phyloP scores from a whole-genome alignment of 2,888 invertebrate species.

The Hyles lineata region DNA sequence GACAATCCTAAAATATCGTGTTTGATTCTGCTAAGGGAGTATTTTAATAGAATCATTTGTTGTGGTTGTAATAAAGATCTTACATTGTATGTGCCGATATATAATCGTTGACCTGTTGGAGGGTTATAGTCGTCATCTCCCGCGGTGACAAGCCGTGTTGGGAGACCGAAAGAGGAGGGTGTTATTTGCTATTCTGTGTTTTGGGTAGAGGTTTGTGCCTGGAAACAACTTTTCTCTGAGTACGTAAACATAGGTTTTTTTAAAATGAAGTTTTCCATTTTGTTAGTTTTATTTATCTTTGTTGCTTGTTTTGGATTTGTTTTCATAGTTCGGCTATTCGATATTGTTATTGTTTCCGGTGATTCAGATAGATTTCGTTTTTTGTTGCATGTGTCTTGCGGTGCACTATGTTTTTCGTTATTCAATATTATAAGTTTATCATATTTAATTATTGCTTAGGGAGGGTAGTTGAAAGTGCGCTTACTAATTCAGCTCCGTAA shows the following conservation, averaged over 20 bases:
- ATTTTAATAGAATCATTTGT: not conserved
- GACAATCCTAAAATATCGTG: slow-evolving; percentile 39
- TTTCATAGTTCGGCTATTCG: too few species aligned
- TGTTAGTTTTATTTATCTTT: too few species aligned
- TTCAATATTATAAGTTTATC: slow-evolving; percentile 6
- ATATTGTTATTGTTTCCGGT: not conserved
- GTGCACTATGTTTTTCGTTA: not conserved
- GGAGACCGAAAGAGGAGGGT: not conserved
- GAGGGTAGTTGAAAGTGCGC: too few species aligned
- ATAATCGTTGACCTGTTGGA: not conserved
- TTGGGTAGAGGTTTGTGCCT: not conserved
- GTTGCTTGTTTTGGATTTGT: too few species aligned
- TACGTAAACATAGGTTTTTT: too few species aligned
- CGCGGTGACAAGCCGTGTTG: slow-evolving; percentile 12
- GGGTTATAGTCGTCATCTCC: not conserved
- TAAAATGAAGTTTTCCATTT: too few species aligned
- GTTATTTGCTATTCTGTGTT: slow-evolving; percentile 5
- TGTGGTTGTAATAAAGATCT: not conserved
- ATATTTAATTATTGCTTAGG: not conserved
- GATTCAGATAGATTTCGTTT: not conserved
- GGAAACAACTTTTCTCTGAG: too few species aligned
- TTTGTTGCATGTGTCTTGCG: not conserved
- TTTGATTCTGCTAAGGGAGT: not conserved
- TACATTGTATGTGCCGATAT: not conserved
- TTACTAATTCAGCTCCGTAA: too few species aligned